Evolutionary conservation across 2,888 invertebrate species (phyloP).

Genomic region (Pyrrhia umbra): DNA sequence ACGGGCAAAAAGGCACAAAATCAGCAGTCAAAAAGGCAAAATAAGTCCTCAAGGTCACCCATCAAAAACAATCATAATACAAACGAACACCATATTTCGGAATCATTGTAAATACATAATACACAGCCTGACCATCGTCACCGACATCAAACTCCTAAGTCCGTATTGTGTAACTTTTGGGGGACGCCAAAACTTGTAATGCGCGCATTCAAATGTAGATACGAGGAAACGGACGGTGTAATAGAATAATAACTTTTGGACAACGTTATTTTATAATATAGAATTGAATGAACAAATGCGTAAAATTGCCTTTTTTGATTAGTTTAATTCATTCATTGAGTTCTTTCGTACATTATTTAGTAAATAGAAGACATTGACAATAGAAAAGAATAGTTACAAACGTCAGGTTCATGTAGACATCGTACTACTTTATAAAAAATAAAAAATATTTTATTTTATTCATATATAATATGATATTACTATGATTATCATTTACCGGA

Average conservation of each 20-base stretch:
- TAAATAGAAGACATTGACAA: too few relatives aligned
- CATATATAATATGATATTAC: too few relatives aligned
- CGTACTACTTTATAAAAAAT: too few relatives aligned
- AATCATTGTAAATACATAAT: conserved; percentile 4
- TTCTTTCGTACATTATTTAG: too few relatives aligned
- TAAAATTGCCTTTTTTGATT: not conserved
- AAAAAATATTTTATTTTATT: too few relatives aligned
- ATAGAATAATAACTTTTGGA: conserved; percentile 35
- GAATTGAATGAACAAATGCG: conserved; percentile 13
- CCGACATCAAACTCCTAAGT: conserved; percentile 25
- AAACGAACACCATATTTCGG: not conserved
- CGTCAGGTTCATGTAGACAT: too few relatives aligned
- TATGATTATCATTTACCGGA: too few relatives aligned
- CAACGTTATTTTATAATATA: conserved; percentile 19
- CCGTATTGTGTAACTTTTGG: conserved; percentile 51
- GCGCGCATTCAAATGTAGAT: conserved; percentile 48
- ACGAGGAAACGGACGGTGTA: conserved; percentile 22
- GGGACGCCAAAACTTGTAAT: conserved; percentile 40
- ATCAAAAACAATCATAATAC: not conserved
- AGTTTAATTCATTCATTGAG: too few relatives aligned
- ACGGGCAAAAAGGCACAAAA: too few relatives aligned
- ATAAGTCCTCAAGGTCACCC: too few relatives aligned
- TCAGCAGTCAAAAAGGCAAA: too few relatives aligned
- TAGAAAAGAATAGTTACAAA: too few relatives aligned
- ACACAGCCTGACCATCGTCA: conserved; percentile 26